Percentiles rank a stretch among this genome's conserved stretches.
Evolutionary conservation across 2,888 invertebrate species (phyloP).

Genomic region (Troglohyphantes excavatus): DNA sequence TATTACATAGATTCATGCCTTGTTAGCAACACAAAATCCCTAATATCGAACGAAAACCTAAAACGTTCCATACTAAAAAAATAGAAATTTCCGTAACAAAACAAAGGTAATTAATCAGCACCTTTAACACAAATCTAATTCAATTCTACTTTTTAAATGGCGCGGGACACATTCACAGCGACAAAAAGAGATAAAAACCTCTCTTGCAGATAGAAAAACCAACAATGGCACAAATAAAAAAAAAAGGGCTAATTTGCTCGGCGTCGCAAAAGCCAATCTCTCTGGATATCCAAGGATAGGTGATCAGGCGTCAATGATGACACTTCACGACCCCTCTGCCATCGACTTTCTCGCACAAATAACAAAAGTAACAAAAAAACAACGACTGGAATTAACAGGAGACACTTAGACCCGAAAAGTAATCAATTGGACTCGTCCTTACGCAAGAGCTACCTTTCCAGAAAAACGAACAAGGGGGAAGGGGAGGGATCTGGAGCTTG

Average conservation of each 20-base stretch:
- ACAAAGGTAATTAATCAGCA: constrained; percentile 57
- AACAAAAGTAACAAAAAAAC: not conserved
- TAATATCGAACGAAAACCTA: not conserved
- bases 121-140: constrained; percentile 39
- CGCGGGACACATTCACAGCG: constrained; percentile 13
- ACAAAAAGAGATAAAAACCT: constrained; percentile 12
- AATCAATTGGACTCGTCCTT: constrained; percentile 76
- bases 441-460: constrained; percentile 72
- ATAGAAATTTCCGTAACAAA: constrained; percentile 30
- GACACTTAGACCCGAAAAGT: constrained; percentile 76
- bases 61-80: not conserved
- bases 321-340: constrained; percentile 20
- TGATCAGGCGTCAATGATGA: constrained; percentile 51
- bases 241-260: constrained; percentile 46
- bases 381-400: constrained; percentile 62
- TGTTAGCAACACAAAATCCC: not conserved
- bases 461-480: constrained; percentile 43
- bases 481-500: not conserved
- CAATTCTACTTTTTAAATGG: constrained; percentile 52
- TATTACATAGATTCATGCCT: no score
- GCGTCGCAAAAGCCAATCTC: constrained; percentile 47
- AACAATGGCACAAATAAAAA: constrained; percentile 54
- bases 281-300: constrained; percentile 32
- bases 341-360: constrained; percentile 35
- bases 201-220: constrained; percentile 13